Percentiles rank a stretch among this genome's conserved stretches.
Evolutionary conservation across 1,140 invertebrate species (phyloP).

Genomic region (Mesaphorura yosii): DNA sequence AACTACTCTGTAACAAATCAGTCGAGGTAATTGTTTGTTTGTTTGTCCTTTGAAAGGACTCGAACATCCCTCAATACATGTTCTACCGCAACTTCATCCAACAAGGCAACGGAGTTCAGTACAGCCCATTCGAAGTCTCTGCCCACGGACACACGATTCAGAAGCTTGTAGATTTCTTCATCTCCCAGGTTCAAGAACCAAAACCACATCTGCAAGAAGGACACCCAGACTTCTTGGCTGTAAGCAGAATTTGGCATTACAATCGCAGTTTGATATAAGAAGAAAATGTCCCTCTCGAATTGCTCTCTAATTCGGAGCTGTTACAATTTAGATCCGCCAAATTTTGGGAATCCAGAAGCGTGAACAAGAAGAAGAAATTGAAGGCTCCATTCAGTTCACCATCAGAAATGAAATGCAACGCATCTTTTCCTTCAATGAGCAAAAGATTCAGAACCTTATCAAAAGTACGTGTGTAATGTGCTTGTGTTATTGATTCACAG

Average conservation of each 20-base stretch:
- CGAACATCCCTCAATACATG: conserved; percentile 21
- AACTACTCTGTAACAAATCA: no score
- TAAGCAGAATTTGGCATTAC: no score
- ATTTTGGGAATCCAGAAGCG: conserved; percentile 21
- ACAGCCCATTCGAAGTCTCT: conserved; percentile 20
- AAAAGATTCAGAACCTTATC: conserved; percentile 6
- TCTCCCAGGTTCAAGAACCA: not conserved
- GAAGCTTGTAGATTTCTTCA: not conserved
- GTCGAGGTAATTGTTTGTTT: no score
- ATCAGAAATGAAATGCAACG: conserved; percentile 27
- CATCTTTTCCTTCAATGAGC: conserved; percentile 10
- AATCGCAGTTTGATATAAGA: no score
- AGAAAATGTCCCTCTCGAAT: no score
- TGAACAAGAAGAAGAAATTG: conserved; percentile 13
- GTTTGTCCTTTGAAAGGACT: no score
- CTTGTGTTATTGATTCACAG: no score
- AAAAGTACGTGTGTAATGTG: conserved; percentile 16
- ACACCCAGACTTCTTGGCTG: no score
- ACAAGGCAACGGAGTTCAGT: conserved; percentile 21
- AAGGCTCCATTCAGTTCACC: conserved; percentile 20
- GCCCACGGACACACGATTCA: conserved; percentile 19
- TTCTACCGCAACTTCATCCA: conserved; percentile 24
- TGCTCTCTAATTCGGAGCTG: not conserved
- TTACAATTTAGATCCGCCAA: conserved; percentile 9
- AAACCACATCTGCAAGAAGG: no score